These are phyloP conservation scores for Danaus melanippus DNA, from an alignment of 1,140 invertebrate species.

Conservation along the genomic window DNA sequence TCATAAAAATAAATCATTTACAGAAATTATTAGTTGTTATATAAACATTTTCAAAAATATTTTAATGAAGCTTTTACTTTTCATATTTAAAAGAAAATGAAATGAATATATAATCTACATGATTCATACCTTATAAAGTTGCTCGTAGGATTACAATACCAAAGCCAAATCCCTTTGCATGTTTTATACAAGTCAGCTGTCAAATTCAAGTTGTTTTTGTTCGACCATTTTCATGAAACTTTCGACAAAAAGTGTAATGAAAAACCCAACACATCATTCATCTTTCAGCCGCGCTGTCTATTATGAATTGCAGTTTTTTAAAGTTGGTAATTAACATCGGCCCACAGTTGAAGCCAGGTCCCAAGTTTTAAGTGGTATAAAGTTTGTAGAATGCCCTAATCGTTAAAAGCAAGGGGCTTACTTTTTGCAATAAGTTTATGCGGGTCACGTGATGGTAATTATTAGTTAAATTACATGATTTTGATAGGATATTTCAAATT, in stretches of 20 bases:
- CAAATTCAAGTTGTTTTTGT: slow-evolving; percentile 49
- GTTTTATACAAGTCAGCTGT: slow-evolving; percentile 42
- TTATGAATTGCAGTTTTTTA: slow-evolving; percentile 70
- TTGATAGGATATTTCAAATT: too few relatives aligned
- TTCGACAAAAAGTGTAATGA: slow-evolving; percentile 49
- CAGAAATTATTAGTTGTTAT: too few relatives aligned
- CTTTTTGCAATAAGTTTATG: slow-evolving; percentile 43
- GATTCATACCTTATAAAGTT: slow-evolving; percentile 19
- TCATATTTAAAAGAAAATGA: slow-evolving; percentile 8
- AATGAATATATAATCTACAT: slow-evolving; percentile 19
- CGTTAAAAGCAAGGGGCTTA: slow-evolving; percentile 52
- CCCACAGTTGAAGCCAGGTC: slow-evolving; percentile 46
- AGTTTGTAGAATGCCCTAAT: slow-evolving; percentile 60
- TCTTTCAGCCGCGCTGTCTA: slow-evolving; percentile 64
- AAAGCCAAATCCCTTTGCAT: slow-evolving; percentile 30
- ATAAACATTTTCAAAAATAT: too few relatives aligned
- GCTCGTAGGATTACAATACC: slow-evolving; percentile 19
- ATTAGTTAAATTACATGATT: too few relatives aligned
- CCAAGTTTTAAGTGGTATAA: slow-evolving; percentile 60
- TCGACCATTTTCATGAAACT: slow-evolving; percentile 47
- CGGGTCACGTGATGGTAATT: slow-evolving; percentile 34
- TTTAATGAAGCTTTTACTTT: too few relatives aligned
- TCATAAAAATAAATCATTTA: too few relatives aligned
- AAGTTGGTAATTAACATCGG: slow-evolving; percentile 69
- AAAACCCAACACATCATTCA: slow-evolving; percentile 67